phyloP scores from a whole-genome alignment of 2,888 invertebrate genomes.

The Palloptera scutellata region DNA sequence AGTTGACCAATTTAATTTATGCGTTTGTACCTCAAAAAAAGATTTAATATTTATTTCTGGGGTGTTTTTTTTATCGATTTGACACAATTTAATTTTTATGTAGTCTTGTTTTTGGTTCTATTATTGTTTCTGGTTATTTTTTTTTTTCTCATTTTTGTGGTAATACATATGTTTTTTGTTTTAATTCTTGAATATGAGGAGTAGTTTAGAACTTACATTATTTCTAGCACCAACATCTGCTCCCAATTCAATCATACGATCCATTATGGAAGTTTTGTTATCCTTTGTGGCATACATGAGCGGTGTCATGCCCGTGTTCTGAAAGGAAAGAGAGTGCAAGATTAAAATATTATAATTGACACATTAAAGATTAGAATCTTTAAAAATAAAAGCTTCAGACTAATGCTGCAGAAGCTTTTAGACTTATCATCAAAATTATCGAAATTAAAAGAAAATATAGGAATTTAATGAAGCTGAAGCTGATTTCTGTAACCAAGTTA shows the following conservation, averaged over 20 bases:
- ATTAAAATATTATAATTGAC: no score
- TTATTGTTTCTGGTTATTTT: neutral
- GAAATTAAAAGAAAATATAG: no score
- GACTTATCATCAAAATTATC: no score
- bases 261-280: conserved; percentile 88
- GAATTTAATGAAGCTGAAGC: no score
- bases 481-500: no score
- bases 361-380: neutral
- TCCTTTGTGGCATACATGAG: conserved; percentile 97
- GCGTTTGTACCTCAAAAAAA: conserved; percentile 33
- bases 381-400: neutral
- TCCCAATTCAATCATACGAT: conserved; percentile 91
- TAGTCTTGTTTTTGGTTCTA: conserved; percentile 25
- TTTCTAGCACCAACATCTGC: conserved; percentile 90
- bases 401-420: no score
- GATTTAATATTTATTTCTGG: conserved; percentile 56
- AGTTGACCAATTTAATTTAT: conserved; percentile 32
- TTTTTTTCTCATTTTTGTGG: conserved; percentile 10
- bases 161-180: neutral
- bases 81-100: conserved; percentile 50
- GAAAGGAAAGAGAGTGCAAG: conserved; percentile 57
- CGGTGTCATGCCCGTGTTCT: conserved; percentile 94
- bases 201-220: conserved; percentile 75
- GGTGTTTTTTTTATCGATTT: conserved; percentile 53
- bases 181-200: neutral